These are phyloP conservation scores for Drosophila barbarae DNA, from an alignment of 2,888 invertebrate species.

Conservation along the genomic window DNA sequence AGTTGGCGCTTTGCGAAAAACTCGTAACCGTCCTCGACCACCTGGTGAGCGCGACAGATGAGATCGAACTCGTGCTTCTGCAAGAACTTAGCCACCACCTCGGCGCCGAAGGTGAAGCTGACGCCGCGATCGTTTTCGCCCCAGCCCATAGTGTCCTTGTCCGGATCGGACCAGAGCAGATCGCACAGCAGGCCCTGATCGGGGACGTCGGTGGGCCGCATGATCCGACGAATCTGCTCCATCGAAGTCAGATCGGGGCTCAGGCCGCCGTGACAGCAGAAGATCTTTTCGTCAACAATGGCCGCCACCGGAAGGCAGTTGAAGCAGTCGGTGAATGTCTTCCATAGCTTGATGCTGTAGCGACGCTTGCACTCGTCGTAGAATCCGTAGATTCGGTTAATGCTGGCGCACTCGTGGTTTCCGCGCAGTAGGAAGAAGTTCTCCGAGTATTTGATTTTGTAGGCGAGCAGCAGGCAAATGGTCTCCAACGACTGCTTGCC, in stretches of 20 bases:
- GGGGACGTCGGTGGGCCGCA: conserved; percentile 99
- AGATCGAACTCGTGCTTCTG: conserved; percentile 99
- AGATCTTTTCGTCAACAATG: conserved; percentile 89
- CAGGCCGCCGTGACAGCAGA: conserved; percentile 90
- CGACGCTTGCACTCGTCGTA: conserved; percentile 97
- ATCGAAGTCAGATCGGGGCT: conserved; percentile 96
- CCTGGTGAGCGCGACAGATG: conserved; percentile 99
- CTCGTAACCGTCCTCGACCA: conserved; percentile 99
- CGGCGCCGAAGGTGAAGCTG: conserved; percentile 99
- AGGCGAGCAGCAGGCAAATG: conserved; percentile 96
- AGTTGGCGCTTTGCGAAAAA: conserved; percentile 98
- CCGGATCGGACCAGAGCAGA: conserved; percentile 98
- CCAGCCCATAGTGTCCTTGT: conserved; percentile 99
- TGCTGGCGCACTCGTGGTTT: conserved; percentile 99
- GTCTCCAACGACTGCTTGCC: conserved; percentile 99
- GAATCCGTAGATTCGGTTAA: conserved; percentile 98
- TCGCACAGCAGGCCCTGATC: conserved; percentile 98
- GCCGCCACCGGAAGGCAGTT: conserved; percentile 99
- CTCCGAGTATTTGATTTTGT: conserved; percentile 99
- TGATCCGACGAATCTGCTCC: conserved; percentile 99
- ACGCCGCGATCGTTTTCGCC: conserved; percentile 99
- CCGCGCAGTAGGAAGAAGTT: conserved; percentile 98
- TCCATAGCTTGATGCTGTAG: conserved; percentile 99
- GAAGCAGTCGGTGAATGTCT: conserved; percentile 99
- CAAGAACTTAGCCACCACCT: conserved; percentile 98